These are phyloP conservation scores for Aptenodytes forsteri DNA, from an alignment of 2,113 vertebrate genomes.

Conservation along the genomic window DNA sequence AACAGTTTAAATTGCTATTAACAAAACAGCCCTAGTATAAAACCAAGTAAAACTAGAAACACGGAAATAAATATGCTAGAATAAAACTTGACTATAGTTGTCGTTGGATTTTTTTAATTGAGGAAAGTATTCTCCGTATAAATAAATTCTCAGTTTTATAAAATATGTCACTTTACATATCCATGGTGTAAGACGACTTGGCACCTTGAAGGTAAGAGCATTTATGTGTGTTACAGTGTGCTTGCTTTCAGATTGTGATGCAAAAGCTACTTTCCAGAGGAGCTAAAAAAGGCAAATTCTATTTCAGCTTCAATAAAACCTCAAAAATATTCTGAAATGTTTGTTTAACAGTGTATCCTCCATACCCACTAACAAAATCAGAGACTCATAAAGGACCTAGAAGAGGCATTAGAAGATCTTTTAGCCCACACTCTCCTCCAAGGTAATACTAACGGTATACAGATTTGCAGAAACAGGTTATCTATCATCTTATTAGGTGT, in stretches of 20 bases:
- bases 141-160: background rate
- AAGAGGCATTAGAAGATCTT: background rate
- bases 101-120: background rate
- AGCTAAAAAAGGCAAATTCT: background rate
- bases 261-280: background rate
- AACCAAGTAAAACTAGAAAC: background rate
- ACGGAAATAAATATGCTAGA: background rate
- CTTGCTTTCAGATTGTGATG: background rate
- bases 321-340: background rate
- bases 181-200: background rate
- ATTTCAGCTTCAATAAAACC: background rate
- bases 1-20: background rate
- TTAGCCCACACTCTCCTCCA: background rate
- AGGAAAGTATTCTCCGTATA: background rate
- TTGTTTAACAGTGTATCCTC: background rate
- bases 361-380: background rate
- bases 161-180: background rate
- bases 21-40: background rate
- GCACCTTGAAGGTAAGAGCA: background rate
- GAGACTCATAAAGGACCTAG: background rate
- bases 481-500: background rate
- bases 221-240: background rate
- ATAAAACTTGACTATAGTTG: background rate
- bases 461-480: background rate
- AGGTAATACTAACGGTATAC: background rate